Conservation (phyloP, 2,797 vertebrate species). For the Myioborus miniatus region DNA sequence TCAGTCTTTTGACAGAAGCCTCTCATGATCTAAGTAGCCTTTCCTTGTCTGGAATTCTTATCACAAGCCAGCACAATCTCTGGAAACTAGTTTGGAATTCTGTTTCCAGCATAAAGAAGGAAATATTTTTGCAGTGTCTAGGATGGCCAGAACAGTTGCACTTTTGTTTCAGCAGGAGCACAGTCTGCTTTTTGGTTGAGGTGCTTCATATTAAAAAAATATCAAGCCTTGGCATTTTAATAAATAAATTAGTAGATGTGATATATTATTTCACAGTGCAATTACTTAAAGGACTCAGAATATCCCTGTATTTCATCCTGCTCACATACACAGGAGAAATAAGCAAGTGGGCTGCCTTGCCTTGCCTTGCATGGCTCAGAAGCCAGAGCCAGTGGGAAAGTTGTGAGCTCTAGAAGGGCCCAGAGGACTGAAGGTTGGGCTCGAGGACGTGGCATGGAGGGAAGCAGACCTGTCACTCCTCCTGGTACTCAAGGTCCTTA, state of each 20-base stretch:
- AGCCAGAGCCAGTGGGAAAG: not conserved
- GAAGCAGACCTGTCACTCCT: not conserved
- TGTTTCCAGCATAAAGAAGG: not conserved
- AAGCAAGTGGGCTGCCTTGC: not conserved
- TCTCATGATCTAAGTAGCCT: not conserved
- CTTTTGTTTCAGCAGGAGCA: not conserved
- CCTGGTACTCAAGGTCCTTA: not conserved
- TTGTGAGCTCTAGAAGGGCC: not conserved
- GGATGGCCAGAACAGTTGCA: not conserved
- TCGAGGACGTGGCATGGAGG: not conserved
- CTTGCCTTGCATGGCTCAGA: not conserved
- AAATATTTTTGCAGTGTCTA: not conserved
- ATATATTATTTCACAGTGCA: not conserved
- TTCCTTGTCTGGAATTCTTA: not conserved
- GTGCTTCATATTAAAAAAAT: not conserved
- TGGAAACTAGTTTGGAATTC: not conserved
- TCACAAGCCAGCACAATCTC: not conserved
- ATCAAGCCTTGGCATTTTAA: not conserved
- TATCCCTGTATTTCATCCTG: not conserved
- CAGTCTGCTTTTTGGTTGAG: not conserved
- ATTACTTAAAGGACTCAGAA: not conserved
- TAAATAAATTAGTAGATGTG: not conserved
- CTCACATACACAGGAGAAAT: not conserved
- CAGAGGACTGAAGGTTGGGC: not conserved
- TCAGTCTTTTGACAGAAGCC: not conserved